Evolutionary conservation across 2,113 vertebrate genomes (phyloP).

Genomic region (Carlito syrichta): DNA sequence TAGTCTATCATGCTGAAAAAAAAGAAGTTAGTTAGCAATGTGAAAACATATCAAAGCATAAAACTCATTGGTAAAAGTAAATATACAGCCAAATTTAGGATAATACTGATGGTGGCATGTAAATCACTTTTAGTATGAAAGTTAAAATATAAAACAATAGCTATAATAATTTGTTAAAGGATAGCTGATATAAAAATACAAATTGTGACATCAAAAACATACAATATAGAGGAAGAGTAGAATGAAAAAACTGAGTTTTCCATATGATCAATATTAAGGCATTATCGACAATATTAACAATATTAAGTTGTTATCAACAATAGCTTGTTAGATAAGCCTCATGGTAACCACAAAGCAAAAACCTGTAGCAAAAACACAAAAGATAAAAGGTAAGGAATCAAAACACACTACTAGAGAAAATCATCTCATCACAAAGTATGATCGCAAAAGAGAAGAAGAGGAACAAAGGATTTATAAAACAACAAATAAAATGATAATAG

Average conservation of each 20-base stretch:
- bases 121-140: background rate
- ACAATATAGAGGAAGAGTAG: background rate
- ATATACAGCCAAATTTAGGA: no score
- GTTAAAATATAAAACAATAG: background rate
- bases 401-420: background rate
- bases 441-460: background rate
- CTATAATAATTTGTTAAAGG: background rate
- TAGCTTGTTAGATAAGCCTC: background rate
- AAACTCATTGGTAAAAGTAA: background rate
- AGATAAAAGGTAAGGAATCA: background rate
- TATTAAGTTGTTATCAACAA: background rate
- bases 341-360: background rate
- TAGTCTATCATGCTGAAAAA: background rate
- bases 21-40: background rate
- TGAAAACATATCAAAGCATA: background rate
- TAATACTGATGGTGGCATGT: no score
- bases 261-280: background rate
- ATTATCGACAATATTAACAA: no score
- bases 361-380: background rate
- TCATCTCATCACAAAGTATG: background rate
- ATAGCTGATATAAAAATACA: background rate
- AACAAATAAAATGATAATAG: background rate
- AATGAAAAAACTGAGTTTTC: background rate
- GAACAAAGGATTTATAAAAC: background rate
- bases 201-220: background rate